Evolutionary conservation across 2,113 vertebrate genomes (phyloP), one percentile per base, ranked within the genome.

Genomic region (Festucalex cinctus): DNA sequence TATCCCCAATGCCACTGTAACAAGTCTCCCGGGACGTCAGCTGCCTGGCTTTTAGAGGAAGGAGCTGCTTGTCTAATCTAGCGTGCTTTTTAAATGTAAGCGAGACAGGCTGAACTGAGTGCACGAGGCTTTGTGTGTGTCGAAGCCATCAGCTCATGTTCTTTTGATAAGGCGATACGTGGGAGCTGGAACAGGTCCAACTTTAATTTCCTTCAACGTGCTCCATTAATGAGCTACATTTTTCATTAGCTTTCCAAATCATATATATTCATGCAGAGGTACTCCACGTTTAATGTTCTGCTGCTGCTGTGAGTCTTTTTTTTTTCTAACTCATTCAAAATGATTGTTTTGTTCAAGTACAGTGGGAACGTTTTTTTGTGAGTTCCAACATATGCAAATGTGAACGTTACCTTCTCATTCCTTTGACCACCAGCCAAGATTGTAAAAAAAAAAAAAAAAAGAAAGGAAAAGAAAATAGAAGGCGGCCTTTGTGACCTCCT

Each of bases 1-100:
- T 59, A 58, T 56, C 68, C 56, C 68, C 75, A 83, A 84, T 78
- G 83, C 79, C 75, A 78, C 78, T 85, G 69, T 88, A 89, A 89
- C 87, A 88, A 89, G 82, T 58, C 85, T 83, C 81, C 26, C 35
- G 83, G 81, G 86, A 79, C 16, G 22, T 22, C 44, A 59, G 65
- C 76, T 71, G 78, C 82, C 65, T 74, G 80, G 56, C 66, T 82
- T 68, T 84, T 63, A 80, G 65, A 78, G 70, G 58, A 74, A 41
- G 66, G 71, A 84, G 80, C 81, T 79, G 79, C 80, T 83, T 85
- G 80, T 76, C 65, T 79, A 80, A 83, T 85, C 62, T 77, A 65
- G 83, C 80, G 83, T 65, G 44, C 20, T 36, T 49, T 49, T 65
- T 32, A 13, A 49, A 36, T 57, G 2, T 36, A n/a, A 48, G n/a